Base-by-base conservation (phyloP, 2,888 invertebrate genomes). In the Lordiphosa fenestrarum region DNA sequence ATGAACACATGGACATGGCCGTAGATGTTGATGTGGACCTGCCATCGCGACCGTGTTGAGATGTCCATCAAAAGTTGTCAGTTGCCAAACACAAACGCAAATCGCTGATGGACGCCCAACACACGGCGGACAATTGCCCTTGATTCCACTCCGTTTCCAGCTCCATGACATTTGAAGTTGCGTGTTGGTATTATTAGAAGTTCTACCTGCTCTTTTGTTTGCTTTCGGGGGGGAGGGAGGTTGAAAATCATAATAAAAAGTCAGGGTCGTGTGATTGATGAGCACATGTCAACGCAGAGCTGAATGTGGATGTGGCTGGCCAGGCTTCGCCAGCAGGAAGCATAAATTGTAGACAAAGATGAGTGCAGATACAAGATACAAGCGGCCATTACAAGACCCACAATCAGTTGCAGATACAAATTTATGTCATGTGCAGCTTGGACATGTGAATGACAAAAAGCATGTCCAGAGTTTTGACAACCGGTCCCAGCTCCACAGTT, bases 61-160 rank as follows among this genome's bases (percentile, higher is more conserved):
- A 53, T 75, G 77, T 77, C 76, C 73, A 67, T 85, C 84, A 84
- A 63, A 62, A 69, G 59, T 58, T 85, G 83, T 75, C 85, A 85
- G 73, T 49, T 47, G 44, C 35, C 49, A 67, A 61, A 63, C 44
- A 39, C 48, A 57, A 44, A 40, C 39, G 44, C 38, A 61, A 47
- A 53, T 62, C 55, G 15, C 56, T 42, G 62, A 62, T 61, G 33
- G 46, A 46, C 25, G 33, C 33, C 46, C 46, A 46, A 46, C 46
- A 19, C 19, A 46, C 15, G 61, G 53, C 38, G 56, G 64, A 56
- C 49, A 64, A 64, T 39, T 49, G 63, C 64, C 64, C 64, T 59
- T 30, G 19, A 49, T 59, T 46, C n/a, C 12, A 53, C 61, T 15
- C 41, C 39, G 19, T 47, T 36, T 53, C 64, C 63, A 9, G 37